Evolutionary conservation across 2,888 invertebrate species (phyloP).

Genomic region (Lamellibrachia columna): DNA sequence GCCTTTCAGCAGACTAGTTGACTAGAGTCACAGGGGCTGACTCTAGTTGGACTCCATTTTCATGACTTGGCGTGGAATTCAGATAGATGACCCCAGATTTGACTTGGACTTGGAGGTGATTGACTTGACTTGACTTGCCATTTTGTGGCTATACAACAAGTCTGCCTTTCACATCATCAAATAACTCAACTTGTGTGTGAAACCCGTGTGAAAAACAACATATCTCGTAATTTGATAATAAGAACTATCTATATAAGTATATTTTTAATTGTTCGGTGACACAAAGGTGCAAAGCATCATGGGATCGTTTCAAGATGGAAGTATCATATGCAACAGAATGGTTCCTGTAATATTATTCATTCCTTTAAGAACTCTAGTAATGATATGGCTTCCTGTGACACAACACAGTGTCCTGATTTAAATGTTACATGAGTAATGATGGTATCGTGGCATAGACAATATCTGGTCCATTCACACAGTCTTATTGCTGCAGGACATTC

Average conservation of each 20-base stretch:
- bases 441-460: not conserved
- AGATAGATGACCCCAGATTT: too few species aligned
- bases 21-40: too few species aligned
- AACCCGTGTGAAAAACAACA: too few species aligned
- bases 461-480: not conserved
- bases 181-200: too few species aligned
- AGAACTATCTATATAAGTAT: not conserved
- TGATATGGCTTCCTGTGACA: not conserved
- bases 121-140: too few species aligned
- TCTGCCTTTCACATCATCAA: too few species aligned
- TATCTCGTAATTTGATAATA: not conserved
- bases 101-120: too few species aligned
- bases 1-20: too few species aligned
- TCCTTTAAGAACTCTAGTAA: not conserved
- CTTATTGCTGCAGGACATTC: not conserved
- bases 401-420: not conserved
- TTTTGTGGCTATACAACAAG: too few species aligned
- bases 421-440: not conserved
- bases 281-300: not conserved
- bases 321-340: conserved; percentile 7
- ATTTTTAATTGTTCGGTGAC: not conserved
- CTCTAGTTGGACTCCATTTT: too few species aligned
- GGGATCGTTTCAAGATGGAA: not conserved
- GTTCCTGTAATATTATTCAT: conserved; percentile 1
- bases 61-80: too few species aligned